phyloP scores from a whole-genome alignment of 2,113 vertebrate genomes.

The Stegastes partitus region DNA sequence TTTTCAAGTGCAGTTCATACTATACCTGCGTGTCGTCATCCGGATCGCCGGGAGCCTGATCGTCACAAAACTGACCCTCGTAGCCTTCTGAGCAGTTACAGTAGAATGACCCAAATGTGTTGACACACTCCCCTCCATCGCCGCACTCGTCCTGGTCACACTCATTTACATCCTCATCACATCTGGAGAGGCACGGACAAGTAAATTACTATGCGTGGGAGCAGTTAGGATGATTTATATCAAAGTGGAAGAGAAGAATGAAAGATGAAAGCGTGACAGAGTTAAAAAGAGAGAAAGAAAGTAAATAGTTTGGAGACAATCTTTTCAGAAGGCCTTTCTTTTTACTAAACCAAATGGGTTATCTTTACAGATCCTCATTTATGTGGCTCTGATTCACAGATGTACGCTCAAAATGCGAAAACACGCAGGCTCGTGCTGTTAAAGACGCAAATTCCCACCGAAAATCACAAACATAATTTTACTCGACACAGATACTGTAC shows the following conservation, averaged over 20 bases:
- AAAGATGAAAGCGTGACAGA: conserved; percentile 26
- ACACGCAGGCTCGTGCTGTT: background rate
- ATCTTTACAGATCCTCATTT: conserved; percentile 24
- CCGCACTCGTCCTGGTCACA: conserved; percentile 91
- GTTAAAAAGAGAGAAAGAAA: conserved; percentile 30
- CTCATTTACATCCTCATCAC: conserved; percentile 93
- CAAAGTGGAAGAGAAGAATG: conserved; percentile 28
- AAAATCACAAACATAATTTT: conserved; percentile 26
- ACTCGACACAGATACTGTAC: background rate
- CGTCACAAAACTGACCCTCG: conserved; percentile 89
- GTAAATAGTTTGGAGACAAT: conserved; percentile 33
- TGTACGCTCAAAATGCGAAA: background rate
- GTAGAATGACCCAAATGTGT: conserved; percentile 91
- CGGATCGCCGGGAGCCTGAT: conserved; percentile 81
- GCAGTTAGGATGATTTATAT: conserved; percentile 16
- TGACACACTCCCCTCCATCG: conserved; percentile 90
- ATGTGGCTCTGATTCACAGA: conserved; percentile 22
- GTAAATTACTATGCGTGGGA: conserved; percentile 1
- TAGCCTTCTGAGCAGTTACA: conserved; percentile 95
- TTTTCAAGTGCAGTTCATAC: background rate
- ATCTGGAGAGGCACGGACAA: conserved; percentile 82
- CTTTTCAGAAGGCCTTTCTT: conserved; percentile 29
- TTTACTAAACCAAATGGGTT: conserved; percentile 33
- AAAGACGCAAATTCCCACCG: background rate
- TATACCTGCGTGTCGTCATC: conserved; percentile 80